Evolutionary conservation across 1,140 invertebrate genomes (phyloP).

Genomic region (Scaptomyza montana): DNA sequence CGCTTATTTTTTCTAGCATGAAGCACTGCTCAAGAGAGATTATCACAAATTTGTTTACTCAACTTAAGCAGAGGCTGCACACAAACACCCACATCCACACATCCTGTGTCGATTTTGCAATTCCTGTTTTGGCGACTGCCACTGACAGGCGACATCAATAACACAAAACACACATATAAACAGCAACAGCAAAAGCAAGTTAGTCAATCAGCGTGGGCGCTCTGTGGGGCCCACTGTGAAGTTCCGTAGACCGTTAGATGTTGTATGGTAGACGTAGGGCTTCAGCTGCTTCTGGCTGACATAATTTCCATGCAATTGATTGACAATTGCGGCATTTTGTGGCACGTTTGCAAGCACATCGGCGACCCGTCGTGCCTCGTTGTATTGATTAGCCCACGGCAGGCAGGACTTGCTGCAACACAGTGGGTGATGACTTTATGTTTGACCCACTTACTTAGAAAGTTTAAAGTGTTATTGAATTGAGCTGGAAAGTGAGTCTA

Average conservation of each 20-base stretch:
- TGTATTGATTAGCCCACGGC: slow-evolving; percentile 74
- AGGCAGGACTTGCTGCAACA: slow-evolving; percentile 25
- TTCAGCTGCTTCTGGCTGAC: slow-evolving; percentile 39
- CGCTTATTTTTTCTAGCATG: slow-evolving; percentile 1
- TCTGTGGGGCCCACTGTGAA: background rate
- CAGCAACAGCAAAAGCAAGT: background rate
- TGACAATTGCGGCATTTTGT: slow-evolving; percentile 81
- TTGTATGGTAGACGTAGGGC: background rate
- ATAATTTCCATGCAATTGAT: slow-evolving; percentile 81
- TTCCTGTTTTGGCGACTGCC: slow-evolving; percentile 59
- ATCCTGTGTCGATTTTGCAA: slow-evolving; percentile 41
- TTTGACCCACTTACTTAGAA: slow-evolving; percentile 14
- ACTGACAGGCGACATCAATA: slow-evolving; percentile 65
- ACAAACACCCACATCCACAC: slow-evolving; percentile 41
- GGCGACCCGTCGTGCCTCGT: slow-evolving; percentile 47
- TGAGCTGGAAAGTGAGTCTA: slow-evolving; percentile 13
- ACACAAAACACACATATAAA: background rate
- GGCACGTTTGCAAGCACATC: slow-evolving; percentile 72
- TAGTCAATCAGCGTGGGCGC: slow-evolving; percentile 2
- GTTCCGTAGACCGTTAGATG: background rate
- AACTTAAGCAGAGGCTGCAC: slow-evolving; percentile 44
- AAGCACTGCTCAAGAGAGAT: slow-evolving; percentile 66
- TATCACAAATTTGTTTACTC: slow-evolving; percentile 77
- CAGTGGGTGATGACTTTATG: slow-evolving; percentile 9
- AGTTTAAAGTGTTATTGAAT: slow-evolving; percentile 65